Evolutionary conservation across 2,797 vertebrate genomes (phyloP), one percentile per base, ranked within the genome.

Genomic region (Pseudotriccus pelzelni): DNA sequence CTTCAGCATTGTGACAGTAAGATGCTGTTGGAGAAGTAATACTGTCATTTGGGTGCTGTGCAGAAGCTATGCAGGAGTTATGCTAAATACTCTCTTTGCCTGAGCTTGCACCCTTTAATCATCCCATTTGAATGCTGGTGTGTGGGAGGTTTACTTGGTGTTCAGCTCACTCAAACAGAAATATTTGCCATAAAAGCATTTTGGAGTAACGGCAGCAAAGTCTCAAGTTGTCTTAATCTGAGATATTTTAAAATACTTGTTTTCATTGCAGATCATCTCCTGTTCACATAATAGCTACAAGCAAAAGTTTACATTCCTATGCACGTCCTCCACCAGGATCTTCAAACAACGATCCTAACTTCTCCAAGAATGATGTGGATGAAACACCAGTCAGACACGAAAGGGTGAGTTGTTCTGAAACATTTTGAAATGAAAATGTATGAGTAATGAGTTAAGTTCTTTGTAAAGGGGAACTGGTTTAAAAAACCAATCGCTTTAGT

Each of bases 231-330:
- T 60, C 76, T 87, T 84, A 53, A 74, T 79, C 39, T 21, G 43
- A 89, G 34, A 36, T 82, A 37, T 24, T 96, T 72, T 76, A 37
- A 95, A 96, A 94, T 59, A 19, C 4, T 5, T 62, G 66, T 81
- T 88, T 95, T 87, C 95, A 4, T 96, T 97, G 73, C 97, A 99
- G 99, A 98, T 99, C 99, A 96, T 99, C 99, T 98, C 99, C 99
- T 95, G 99, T 99, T 95, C 99, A 99, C 97, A 99, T 99, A 97
- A 99, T 99, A 98, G 99, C 99, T 97, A 99, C 97, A 97, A 99
- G 99, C 97, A 99, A 99, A 98, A 99, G 99, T 99, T 99, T 99
- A 99, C 99, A 99, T 99, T 99, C 99, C 98, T 99, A 99, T 67
- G 99, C 99, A 86, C 99, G 99, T 79, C 99, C 99, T 89, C 99